Percentiles rank a stretch among this genome's conserved stretches.
phyloP scores from a whole-genome alignment of 2,797 vertebrate species.

The Enteromius unitaeniatus region DNA sequence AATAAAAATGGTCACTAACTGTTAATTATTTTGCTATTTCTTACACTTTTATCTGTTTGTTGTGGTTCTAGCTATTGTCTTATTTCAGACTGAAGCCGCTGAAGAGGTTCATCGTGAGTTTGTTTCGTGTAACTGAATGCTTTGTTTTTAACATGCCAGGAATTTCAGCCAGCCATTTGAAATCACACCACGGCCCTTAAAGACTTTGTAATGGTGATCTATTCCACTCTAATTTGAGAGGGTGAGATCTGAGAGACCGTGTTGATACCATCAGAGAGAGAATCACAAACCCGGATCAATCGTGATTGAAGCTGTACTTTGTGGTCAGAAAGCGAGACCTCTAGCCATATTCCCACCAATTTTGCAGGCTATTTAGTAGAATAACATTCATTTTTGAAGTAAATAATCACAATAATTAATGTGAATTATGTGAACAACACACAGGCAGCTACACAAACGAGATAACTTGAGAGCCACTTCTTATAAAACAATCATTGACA shows the following conservation, averaged over 20 bases:
- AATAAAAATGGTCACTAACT: slow-evolving; percentile 51
- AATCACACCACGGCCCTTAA: slow-evolving; percentile 46
- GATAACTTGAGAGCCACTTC: not conserved
- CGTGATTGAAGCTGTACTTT: slow-evolving; percentile 19
- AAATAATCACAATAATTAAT: slow-evolving; percentile 12
- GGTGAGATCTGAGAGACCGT: slow-evolving; percentile 14
- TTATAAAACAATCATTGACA: slow-evolving; percentile 38
- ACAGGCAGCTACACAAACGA: slow-evolving; percentile 54
- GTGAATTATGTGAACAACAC: slow-evolving; percentile 7
- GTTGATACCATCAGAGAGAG: slow-evolving; percentile 14
- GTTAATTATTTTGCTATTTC: slow-evolving; percentile 59
- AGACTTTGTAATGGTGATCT: slow-evolving; percentile 46
- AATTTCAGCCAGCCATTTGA: slow-evolving; percentile 51
- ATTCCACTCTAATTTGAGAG: slow-evolving; percentile 26
- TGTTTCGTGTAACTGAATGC: slow-evolving; percentile 58
- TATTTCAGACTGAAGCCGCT: slow-evolving; percentile 50
- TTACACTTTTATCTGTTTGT: slow-evolving; percentile 58
- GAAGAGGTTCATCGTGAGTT: slow-evolving; percentile 51
- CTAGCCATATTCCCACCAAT: slow-evolving; percentile 29
- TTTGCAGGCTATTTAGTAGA: slow-evolving; percentile 6
- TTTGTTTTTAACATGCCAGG: slow-evolving; percentile 49
- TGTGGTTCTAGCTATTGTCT: slow-evolving; percentile 54
- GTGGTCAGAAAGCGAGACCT: slow-evolving; percentile 8
- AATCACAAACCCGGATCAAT: slow-evolving; percentile 19
- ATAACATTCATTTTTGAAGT: not conserved